A percentile compares a stretch with the other conserved stretches of the same genome.
Conservation (phyloP, 2,113 vertebrate species). For the Coptodon bakossiorum region DNA sequence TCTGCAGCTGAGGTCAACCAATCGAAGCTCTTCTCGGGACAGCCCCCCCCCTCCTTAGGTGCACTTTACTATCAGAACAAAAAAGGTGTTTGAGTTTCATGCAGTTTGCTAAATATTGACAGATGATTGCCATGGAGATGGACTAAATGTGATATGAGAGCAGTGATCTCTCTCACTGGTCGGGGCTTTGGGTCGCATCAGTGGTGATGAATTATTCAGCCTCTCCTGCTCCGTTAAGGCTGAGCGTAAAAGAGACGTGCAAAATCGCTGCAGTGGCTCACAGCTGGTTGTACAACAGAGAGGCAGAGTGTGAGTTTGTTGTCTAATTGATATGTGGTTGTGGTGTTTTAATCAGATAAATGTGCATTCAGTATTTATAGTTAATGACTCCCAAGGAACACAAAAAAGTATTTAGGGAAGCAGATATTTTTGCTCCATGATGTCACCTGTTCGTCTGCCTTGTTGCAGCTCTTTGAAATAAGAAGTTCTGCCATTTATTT, state of each 20-base stretch:
- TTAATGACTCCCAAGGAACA: neutral
- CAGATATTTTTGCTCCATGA: neutral
- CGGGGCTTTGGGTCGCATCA: neutral
- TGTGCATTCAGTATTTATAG: neutral
- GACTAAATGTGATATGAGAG: neutral
- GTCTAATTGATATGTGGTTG: neutral
- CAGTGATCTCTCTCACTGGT: neutral
- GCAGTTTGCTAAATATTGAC: neutral
- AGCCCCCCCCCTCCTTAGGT: neutral
- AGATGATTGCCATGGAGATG: neutral
- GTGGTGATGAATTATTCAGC: conserved; percentile 1
- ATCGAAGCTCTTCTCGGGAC: neutral
- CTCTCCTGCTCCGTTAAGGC: neutral
- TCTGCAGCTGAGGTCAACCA: neutral
- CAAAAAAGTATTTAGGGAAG: neutral
- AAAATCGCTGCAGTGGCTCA: neutral
- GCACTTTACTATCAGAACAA: neutral
- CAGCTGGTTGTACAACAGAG: neutral
- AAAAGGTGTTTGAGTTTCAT: neutral
- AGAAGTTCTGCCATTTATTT: neutral
- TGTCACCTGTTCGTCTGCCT: neutral
- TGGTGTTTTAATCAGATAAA: neutral
- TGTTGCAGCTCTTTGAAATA: neutral
- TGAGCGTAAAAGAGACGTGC: neutral
- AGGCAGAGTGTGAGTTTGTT: neutral